These are phyloP conservation scores for Pipistrellus pygmaeus DNA, from an alignment of 2,797 vertebrate species.

Conservation along the genomic window DNA sequence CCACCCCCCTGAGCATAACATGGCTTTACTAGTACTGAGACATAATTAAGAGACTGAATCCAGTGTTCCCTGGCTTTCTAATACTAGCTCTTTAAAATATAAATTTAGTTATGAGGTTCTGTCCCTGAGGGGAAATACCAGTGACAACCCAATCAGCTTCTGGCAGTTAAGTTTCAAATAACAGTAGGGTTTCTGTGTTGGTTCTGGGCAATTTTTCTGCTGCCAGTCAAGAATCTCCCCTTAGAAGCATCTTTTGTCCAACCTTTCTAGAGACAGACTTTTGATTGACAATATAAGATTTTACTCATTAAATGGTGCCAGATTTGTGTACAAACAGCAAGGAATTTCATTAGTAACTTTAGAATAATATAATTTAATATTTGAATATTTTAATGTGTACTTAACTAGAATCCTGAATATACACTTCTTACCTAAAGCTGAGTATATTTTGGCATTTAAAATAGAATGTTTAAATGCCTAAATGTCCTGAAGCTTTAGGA, in stretches of 20 bases:
- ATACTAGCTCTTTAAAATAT: slow-evolving; percentile 69
- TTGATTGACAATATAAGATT: slow-evolving; percentile 83
- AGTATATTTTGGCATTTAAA: slow-evolving; percentile 53
- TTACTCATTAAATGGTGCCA: slow-evolving; percentile 76
- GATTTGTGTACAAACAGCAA: slow-evolving; percentile 77
- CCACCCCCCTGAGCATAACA: slow-evolving; percentile 62
- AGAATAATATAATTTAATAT: slow-evolving; percentile 71
- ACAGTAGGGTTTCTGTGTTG: slow-evolving; percentile 70
- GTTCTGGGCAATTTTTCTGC: slow-evolving; percentile 81
- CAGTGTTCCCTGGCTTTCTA: slow-evolving; percentile 61
- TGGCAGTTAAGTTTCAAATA: slow-evolving; percentile 78
- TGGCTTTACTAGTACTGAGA: slow-evolving; percentile 73
- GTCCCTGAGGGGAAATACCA: slow-evolving; percentile 51
- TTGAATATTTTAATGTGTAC: slow-evolving; percentile 68
- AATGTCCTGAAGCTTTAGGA: slow-evolving; percentile 15
- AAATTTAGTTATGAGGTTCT: slow-evolving; percentile 74
- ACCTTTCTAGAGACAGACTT: slow-evolving; percentile 75
- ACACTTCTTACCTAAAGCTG: slow-evolving; percentile 29
- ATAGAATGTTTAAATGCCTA: slow-evolving; percentile 35
- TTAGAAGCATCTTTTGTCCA: slow-evolving; percentile 81
- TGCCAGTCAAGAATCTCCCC: slow-evolving; percentile 85
- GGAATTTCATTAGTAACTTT: slow-evolving; percentile 63
- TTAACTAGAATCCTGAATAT: slow-evolving; percentile 31
- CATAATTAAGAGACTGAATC: slow-evolving; percentile 81
- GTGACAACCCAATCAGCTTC: slow-evolving; percentile 76